A percentile compares a stretch with the other conserved stretches of the same genome.
Conservation (phyloP, 2,888 invertebrate genomes). For the Allygus modestus region DNA sequence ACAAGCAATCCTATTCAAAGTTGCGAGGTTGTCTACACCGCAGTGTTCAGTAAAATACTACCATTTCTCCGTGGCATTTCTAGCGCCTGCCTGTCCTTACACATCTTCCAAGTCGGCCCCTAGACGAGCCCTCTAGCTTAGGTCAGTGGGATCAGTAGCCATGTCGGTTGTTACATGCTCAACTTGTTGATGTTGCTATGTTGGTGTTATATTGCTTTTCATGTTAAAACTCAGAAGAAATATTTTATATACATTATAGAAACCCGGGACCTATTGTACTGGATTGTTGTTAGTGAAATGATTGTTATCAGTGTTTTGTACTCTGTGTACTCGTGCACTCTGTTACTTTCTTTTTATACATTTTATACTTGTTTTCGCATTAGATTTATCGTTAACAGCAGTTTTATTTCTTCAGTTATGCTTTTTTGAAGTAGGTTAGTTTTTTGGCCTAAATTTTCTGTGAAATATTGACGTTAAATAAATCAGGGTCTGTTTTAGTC, state of each 20-base stretch:
- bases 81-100: constrained; percentile 12
- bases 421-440: constrained; percentile 30
- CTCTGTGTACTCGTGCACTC: constrained; percentile 29
- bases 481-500: constrained; percentile 37
- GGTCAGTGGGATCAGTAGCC: constrained; percentile 37
- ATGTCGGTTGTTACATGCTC: constrained; percentile 52
- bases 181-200: constrained; percentile 60
- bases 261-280: constrained; percentile 38
- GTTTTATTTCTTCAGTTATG: constrained; percentile 46
- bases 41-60: constrained; percentile 24
- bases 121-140: not conserved
- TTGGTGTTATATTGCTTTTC: constrained; percentile 60
- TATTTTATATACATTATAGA: constrained; percentile 57
- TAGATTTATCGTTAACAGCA: constrained; percentile 42
- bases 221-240: constrained; percentile 46
- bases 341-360: constrained; percentile 52
- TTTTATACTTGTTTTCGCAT: constrained; percentile 36
- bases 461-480: not conserved
- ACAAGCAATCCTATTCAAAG: constrained; percentile 27
- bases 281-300: constrained; percentile 4
- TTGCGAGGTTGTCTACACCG: constrained; percentile 30
- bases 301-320: constrained; percentile 30
- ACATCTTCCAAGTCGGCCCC: constrained; percentile 3
- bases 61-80: not conserved
- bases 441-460: constrained; percentile 48